Conservation (phyloP, 1,140 invertebrate species). For the Hypothenemus hampei region DNA sequence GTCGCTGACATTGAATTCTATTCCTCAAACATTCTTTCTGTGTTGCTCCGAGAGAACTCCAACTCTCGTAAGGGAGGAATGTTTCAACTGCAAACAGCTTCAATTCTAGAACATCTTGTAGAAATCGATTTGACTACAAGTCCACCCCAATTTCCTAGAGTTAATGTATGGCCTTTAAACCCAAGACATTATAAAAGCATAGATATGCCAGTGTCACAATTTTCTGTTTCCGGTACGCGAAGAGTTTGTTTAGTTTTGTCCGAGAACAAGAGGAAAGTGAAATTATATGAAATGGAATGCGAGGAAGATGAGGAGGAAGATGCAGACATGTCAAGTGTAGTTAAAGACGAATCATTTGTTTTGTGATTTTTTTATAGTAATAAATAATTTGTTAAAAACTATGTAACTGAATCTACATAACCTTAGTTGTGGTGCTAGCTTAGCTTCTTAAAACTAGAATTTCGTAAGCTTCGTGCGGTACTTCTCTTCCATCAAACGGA, state of each 20-base stretch:
- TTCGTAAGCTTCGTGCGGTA: conserved; percentile 54
- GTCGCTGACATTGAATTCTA: conserved; percentile 65
- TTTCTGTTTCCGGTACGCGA: conserved; percentile 81
- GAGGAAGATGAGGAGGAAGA: conserved; percentile 84
- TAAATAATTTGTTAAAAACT: not conserved
- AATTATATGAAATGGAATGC: conserved; percentile 87
- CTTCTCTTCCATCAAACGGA: conserved; percentile 62
- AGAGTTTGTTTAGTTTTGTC: conserved; percentile 85
- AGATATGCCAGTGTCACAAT: conserved; percentile 64
- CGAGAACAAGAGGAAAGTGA: conserved; percentile 71
- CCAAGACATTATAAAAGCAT: conserved; percentile 54
- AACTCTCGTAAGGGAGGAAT: conserved; percentile 55
- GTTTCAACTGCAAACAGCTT: conserved; percentile 60
- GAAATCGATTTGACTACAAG: conserved; percentile 49
- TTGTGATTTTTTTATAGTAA: not conserved
- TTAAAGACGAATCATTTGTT: not conserved
- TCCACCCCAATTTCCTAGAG: conserved; percentile 45
- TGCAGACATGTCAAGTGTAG: conserved; percentile 48
- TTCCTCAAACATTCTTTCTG: conserved; percentile 68
- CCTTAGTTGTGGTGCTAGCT: too few relatives aligned
- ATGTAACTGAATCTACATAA: too few relatives aligned
- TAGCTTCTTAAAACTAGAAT: conserved; percentile 48
- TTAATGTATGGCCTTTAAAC: conserved; percentile 29
- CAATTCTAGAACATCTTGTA: conserved; percentile 46
- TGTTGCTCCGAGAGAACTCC: conserved; percentile 60